Base-by-base conservation (phyloP, 2,797 vertebrate species). In the Nannoperca obscura region DNA sequence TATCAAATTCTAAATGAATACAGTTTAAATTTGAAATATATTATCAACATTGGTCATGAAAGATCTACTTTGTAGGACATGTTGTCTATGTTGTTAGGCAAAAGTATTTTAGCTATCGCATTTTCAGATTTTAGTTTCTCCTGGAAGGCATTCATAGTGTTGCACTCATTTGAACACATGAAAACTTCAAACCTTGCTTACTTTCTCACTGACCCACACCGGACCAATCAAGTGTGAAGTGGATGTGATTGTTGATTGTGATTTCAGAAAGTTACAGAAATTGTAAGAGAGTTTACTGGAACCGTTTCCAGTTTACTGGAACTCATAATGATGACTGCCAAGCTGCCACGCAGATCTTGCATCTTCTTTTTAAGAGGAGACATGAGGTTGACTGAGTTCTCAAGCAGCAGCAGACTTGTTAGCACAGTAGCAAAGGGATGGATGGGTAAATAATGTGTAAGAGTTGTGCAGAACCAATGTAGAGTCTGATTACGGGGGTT, bases 391-490 rank as follows among this genome's bases (percentile, higher is more conserved):
- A 59, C 54, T 40, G 15, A 57, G n/a, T 61, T 78, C 10, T 71
- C 20, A 27, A 68, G 27, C 54, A 60, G 44, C 22, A 71, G 32
- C 58, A 74, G 71, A 76, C 66, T 54, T 80, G 49, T 77, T 34
- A 70, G 54, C 47, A 76, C 46, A 72, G 32, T n/a, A 69, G 49
- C 55, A 44, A 42, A 77, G 32, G 54, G 49, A 75, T 76, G 38
- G 59, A 68, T 65, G 57, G 75, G 59, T 49, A 27, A 42, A 71
- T 80, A 71, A 82, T 71, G 71, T 61, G 52, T 46, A 82, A 88
- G 73, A 76, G 55, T 69, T 74, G 60, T 82, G 59, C 36, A 65
- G 38, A 68, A 74, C 53, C 38, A 65, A 17, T 42, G 42, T 64
- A 66, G 79, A 72, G 36, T 84, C 83, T 32, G 50, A 78, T 85